phyloP scores from a whole-genome alignment of 2,113 vertebrate genomes.

The Podilymbus podiceps region DNA sequence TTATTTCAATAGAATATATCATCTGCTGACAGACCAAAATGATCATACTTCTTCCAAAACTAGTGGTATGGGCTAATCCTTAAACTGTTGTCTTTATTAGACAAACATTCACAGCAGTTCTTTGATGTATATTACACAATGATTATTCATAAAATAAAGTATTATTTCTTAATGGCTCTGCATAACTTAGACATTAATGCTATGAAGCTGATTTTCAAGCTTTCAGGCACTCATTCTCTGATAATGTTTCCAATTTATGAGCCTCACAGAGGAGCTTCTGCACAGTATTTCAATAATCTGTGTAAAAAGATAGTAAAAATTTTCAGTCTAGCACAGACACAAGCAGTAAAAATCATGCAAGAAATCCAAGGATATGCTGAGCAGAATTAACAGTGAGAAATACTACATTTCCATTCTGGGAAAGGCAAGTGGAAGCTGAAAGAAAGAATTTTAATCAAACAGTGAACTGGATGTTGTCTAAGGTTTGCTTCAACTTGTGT shows the following conservation, averaged over 20 bases:
- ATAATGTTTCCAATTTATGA: neutral
- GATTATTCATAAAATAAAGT: neutral
- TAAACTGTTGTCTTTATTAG: neutral
- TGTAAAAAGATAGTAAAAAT: neutral
- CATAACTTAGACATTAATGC: neutral
- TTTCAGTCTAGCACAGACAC: neutral
- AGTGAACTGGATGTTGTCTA: neutral
- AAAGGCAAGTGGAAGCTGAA: neutral
- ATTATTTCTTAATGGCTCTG: slow-evolving; percentile 6
- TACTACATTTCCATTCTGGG: neutral
- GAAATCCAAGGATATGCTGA: neutral
- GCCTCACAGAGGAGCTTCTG: neutral
- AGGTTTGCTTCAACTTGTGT: neutral
- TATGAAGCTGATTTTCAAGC: neutral
- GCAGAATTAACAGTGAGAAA: neutral
- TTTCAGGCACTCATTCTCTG: neutral
- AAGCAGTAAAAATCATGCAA: neutral
- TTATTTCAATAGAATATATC: neutral
- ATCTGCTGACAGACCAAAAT: neutral
- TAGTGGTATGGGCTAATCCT: neutral
- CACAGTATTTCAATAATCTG: neutral
- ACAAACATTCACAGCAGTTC: neutral
- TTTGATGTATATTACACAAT: neutral
- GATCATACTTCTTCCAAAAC: neutral
- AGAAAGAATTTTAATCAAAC: neutral